These are phyloP conservation scores for Agrotis clavis DNA, from an alignment of 2,888 invertebrate genomes.

Conservation along the genomic window DNA sequence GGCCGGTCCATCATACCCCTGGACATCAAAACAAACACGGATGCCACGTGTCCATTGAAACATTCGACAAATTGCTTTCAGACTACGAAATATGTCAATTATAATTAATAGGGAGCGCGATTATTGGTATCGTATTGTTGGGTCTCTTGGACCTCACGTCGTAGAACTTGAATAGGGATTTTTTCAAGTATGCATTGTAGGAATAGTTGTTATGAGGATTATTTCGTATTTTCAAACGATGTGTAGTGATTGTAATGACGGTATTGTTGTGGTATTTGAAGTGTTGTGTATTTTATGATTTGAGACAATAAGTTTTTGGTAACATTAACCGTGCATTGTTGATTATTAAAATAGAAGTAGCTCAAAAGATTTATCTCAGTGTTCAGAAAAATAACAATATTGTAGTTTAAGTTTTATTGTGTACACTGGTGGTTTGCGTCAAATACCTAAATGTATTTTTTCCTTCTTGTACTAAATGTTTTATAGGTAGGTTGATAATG, in stretches of 20 bases:
- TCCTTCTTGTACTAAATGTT: too few relatives aligned
- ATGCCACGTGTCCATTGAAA: conserved; percentile 83
- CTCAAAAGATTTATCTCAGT: not conserved
- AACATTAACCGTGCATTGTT: not conserved
- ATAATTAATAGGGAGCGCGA: conserved; percentile 88
- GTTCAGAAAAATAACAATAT: not conserved
- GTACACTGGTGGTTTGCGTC: too few relatives aligned
- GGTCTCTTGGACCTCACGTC: conserved; percentile 36
- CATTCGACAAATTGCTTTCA: conserved; percentile 84
- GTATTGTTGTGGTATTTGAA: conserved; percentile 36
- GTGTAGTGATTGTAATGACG: conserved; percentile 47
- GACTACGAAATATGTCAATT: conserved; percentile 90
- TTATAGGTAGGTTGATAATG: too few relatives aligned
- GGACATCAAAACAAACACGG: conserved; percentile 89
- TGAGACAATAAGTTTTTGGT: not conserved
- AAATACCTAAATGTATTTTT: too few relatives aligned
- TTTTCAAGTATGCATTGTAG: conserved; percentile 62
- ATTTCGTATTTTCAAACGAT: conserved; percentile 51
- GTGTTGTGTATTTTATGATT: conserved; percentile 3
- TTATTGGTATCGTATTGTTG: conserved; percentile 75
- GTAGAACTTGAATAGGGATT: conserved; percentile 40
- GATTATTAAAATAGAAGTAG: not conserved
- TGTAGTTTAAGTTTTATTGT: not conserved
- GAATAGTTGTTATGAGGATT: conserved; percentile 51
- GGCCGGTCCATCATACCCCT: conserved; percentile 77